A percentile compares a stretch with the other conserved stretches of the same genome.
Evolutionary conservation across 2,113 vertebrate species (phyloP).

Genomic region (Chroicocephalus ridibundus): DNA sequence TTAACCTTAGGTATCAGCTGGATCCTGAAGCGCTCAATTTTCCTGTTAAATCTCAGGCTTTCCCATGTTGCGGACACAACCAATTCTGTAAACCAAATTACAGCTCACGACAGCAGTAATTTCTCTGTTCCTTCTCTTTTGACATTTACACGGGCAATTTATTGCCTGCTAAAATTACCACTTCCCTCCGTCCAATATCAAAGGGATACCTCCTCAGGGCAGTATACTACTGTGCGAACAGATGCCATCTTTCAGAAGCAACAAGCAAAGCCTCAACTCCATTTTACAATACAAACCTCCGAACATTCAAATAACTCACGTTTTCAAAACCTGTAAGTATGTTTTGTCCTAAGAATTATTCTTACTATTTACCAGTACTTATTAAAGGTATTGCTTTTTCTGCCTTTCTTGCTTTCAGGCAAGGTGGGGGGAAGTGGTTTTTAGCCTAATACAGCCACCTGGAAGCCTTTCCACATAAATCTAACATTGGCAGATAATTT

Average conservation of each 20-base stretch:
- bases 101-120: background rate
- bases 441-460: background rate
- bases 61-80: background rate
- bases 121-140: conserved; percentile 4
- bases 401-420: background rate
- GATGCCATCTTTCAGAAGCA: background rate
- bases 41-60: background rate
- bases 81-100: background rate
- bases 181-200: background rate
- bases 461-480: background rate
- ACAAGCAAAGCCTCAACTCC: background rate
- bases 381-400: background rate
- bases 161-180: conserved; percentile 34
- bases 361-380: background rate
- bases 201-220: conserved; percentile 8
- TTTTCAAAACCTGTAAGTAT: background rate
- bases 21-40: background rate
- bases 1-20: background rate
- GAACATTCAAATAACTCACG: rapidly evolving
- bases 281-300: background rate
- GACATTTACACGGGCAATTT: conserved; percentile 47
- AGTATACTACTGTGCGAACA: background rate
- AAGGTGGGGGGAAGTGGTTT: background rate
- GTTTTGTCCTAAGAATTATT: background rate
- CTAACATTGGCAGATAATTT: background rate